A percentile compares a stretch with the other conserved stretches of the same genome.
phyloP scores from a whole-genome alignment of 2,113 vertebrate genomes.

The Danionella cerebrum region DNA sequence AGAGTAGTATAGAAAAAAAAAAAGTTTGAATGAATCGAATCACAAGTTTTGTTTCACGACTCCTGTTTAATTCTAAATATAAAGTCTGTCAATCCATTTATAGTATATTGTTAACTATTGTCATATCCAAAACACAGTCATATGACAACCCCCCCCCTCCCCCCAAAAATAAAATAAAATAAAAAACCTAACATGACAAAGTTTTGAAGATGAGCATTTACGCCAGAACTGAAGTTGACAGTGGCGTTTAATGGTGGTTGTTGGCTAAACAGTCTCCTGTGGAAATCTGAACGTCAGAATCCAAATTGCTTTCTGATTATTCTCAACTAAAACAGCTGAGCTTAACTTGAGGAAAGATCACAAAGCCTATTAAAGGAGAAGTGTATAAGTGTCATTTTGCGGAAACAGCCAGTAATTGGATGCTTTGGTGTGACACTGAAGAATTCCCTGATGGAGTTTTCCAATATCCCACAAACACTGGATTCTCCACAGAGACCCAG shows the following conservation, averaged over 20 bases:
- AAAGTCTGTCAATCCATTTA: no score
- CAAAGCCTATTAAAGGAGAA: background rate
- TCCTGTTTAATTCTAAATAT: no score
- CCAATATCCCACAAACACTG: background rate
- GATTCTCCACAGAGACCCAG: background rate
- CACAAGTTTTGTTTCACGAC: no score
- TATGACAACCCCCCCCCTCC: no score
- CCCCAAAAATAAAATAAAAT: background rate
- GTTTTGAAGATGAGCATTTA: background rate
- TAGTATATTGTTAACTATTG: no score
- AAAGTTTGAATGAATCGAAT: no score
- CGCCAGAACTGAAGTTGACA: background rate
- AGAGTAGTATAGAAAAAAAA: no score
- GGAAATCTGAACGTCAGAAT: background rate
- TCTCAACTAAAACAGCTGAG: background rate
- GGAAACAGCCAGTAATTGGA: background rate
- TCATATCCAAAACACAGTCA: no score
- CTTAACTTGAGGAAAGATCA: background rate
- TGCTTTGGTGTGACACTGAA: background rate
- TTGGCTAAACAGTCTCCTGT: background rate
- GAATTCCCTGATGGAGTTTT: background rate
- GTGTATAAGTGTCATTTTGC: background rate
- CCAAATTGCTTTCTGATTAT: constrained; percentile 5
- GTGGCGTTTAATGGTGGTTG: background rate
- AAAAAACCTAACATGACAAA: background rate